These are phyloP conservation scores for Miichthys miiuy DNA, from an alignment of 2,797 vertebrate genomes.

Conservation along the genomic window DNA sequence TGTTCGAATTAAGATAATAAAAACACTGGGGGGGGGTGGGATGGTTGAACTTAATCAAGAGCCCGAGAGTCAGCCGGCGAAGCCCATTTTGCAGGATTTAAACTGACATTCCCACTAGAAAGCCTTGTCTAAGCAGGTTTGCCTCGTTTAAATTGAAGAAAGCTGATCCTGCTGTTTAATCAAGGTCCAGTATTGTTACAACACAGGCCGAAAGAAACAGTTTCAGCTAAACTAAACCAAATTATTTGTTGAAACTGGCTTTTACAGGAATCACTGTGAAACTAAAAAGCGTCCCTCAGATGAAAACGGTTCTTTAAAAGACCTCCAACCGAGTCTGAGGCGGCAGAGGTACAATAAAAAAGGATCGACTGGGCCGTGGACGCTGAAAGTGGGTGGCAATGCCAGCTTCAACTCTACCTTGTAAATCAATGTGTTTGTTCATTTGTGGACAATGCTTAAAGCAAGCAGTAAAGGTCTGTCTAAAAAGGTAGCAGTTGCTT, in stretches of 20 bases:
- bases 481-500: constrained; percentile 10
- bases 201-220: background rate
- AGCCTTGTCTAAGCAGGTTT: constrained; percentile 26
- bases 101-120: constrained; percentile 31
- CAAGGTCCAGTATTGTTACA: constrained; percentile 21
- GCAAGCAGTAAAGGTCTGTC: constrained; percentile 41
- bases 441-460: constrained; percentile 55
- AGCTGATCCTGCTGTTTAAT: constrained; percentile 16
- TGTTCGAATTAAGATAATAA: constrained; percentile 18
- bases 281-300: background rate
- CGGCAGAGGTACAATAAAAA: constrained; percentile 21
- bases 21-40: background rate
- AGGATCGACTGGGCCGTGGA: constrained; percentile 17
- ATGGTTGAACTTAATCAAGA: constrained; percentile 9
- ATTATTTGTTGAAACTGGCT: background rate
- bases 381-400: constrained; percentile 40
- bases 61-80: background rate
- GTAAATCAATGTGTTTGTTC: constrained; percentile 64
- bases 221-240: background rate
- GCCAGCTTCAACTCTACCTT: constrained; percentile 34
- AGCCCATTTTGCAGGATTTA: constrained; percentile 31
- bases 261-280: background rate
- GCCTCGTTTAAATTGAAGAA: constrained; percentile 42
- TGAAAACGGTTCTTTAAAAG: background rate
- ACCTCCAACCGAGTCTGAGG: background rate